Evolutionary conservation across 2,888 invertebrate species (phyloP).

Genomic region (Fabriciana adippe): DNA sequence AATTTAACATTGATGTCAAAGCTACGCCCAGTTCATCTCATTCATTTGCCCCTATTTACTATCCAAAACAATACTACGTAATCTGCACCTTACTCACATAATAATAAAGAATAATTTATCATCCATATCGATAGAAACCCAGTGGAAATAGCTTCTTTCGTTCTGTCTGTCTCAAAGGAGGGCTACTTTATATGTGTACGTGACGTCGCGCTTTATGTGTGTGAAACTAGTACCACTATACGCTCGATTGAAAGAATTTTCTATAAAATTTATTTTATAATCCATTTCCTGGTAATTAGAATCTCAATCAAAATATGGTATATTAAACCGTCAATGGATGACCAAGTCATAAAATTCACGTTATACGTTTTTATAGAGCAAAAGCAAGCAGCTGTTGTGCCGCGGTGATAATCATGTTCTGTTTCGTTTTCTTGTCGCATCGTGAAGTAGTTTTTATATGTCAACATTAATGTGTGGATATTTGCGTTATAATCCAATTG

Average conservation of each 20-base stretch:
- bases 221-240: conserved; percentile 38
- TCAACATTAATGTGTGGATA: conserved; percentile 52
- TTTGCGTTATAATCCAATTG: conserved; percentile 34
- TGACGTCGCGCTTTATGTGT: conserved; percentile 44
- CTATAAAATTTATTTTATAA: conserved; percentile 12
- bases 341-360: conserved; percentile 14
- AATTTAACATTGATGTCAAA: conserved; percentile 38
- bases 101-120: conserved; percentile 44
- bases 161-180: conserved; percentile 45
- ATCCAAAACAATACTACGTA: conserved; percentile 12
- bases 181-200: conserved; percentile 43
- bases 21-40: conserved; percentile 35
- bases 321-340: conserved; percentile 45
- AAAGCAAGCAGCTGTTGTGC: conserved; percentile 62
- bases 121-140: conserved; percentile 48
- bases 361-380: conserved; percentile 25
- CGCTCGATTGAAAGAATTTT: conserved; percentile 13
- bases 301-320: too few species aligned
- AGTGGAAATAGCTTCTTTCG: conserved; percentile 55
- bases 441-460: conserved; percentile 50
- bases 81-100: conserved; percentile 33
- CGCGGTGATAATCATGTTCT: conserved; percentile 67
- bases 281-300: conserved; percentile 23
- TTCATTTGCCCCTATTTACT: conserved; percentile 36
- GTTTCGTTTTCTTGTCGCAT: conserved; percentile 66